Evolutionary conservation across 2,888 invertebrate genomes (phyloP).

Genomic region (Eristalinus sepulchralis): DNA sequence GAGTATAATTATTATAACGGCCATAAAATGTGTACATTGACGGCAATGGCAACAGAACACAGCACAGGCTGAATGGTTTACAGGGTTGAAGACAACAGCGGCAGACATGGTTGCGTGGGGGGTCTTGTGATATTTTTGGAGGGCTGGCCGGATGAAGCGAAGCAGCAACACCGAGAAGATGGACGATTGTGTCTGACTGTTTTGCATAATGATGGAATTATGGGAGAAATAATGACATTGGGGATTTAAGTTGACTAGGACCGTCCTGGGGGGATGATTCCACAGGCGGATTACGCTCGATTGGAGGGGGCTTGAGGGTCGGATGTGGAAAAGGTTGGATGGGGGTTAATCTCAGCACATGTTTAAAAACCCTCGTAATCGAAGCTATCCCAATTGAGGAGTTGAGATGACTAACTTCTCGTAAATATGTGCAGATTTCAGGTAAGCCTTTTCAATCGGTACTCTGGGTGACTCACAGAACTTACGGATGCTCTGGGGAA

Average conservation of each 20-base stretch:
- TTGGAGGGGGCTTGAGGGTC: not conserved
- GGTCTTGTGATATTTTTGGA: not conserved
- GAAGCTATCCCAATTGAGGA: not conserved
- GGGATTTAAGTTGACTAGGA: conserved; percentile 18
- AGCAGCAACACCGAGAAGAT: conserved; percentile 16
- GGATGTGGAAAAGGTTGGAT: conserved; percentile 3
- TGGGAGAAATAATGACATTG: conserved; percentile 42
- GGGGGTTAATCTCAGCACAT: conserved; percentile 2
- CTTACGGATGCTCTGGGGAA: not conserved
- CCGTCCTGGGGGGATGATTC: not conserved
- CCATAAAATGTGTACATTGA: conserved; percentile 13
- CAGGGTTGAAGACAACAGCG: not conserved
- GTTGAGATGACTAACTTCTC: not conserved
- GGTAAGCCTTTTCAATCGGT: not conserved
- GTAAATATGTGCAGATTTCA: not conserved
- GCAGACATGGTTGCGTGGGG: not conserved
- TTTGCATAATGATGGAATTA: conserved; percentile 59
- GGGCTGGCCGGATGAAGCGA: not conserved
- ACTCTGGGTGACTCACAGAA: not conserved
- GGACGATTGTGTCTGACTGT: conserved; percentile 32
- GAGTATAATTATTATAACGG: conserved; percentile 48
- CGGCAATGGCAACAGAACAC: not conserved
- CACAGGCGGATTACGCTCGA: not conserved
- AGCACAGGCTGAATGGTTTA: not conserved
- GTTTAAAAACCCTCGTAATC: not conserved